These are phyloP conservation scores for Cladorhizidae sp. DNA, from an alignment of 37 sponge, comb jelly and placozoan genomes.

Conservation along the genomic window DNA sequence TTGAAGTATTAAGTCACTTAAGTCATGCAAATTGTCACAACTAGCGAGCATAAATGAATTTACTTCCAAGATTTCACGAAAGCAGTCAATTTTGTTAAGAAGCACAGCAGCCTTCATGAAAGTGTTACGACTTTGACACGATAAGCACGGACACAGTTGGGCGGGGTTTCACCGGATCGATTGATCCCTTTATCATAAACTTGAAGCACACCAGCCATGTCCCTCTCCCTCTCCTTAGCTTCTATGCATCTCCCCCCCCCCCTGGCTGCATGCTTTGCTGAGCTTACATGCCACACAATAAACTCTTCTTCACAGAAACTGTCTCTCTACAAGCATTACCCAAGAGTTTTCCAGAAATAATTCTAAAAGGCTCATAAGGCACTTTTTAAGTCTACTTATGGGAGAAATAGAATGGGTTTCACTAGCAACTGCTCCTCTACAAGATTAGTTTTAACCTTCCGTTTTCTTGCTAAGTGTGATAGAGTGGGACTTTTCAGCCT, in stretches of 20 bases:
- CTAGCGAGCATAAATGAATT: background rate
- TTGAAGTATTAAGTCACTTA: background rate
- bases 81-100: too few relatives aligned
- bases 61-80: too few relatives aligned
- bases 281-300: background rate
- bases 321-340: conserved; percentile 12
- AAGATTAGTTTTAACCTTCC: background rate
- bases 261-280: conserved; percentile 2
- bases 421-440: background rate
- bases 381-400: too few relatives aligned
- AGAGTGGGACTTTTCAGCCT: conserved; percentile 3
- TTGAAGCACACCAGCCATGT: conserved; percentile 5
- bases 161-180: conserved; percentile 3
- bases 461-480: conserved; percentile 1
- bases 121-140: background rate
- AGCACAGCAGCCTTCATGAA: background rate
- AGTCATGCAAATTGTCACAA: background rate
- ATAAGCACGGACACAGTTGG: too few relatives aligned
- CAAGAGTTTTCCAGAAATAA: conserved; percentile 21
- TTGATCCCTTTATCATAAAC: background rate
- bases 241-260: too few relatives aligned
- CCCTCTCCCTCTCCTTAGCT: background rate
- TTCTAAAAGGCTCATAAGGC: too few relatives aligned
- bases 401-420: too few relatives aligned
- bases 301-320: too few relatives aligned